Base-by-base conservation (phyloP, 2,797 vertebrate species). In the Lepilemur septentrionalis region DNA sequence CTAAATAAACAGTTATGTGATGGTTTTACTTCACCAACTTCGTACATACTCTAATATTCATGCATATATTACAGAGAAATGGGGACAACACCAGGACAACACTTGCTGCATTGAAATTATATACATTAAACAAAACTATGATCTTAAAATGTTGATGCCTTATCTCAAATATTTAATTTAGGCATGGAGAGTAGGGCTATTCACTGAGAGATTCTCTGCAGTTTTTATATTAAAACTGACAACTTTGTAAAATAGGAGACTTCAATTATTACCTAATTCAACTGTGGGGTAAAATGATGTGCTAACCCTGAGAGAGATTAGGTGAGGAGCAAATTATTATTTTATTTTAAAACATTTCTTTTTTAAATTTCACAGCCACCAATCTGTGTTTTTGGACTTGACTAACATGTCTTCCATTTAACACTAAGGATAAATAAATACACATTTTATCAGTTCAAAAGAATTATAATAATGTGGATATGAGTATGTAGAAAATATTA, bases 1-100 rank as follows among this genome's bases (percentile, higher is more conserved):
- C 6, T n/a, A 78, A 97, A 84, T 86, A 92, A 97, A 91, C 94
- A 89, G 63, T 89, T 92, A 43, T 50, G 32, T 80, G 63, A 63
- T 85, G 65, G 28, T 92, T 95, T 93, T 83, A 72, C 52, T 91
- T 80, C 89, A 35, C 48, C n/a, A 15, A 11, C 14, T 80, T 89
- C 80, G 17, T 65, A 59, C 48, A 28, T 80, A 63, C 23, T 90
- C 41, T 88, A 65, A 57, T 83, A 73, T 79, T 46, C 76, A 92
- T 91, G 28, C n/a, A 3, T 52, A 15, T 73, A 22, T 65, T 57
- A 48, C 73, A 72, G 84, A 94, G 72, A 91, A 75, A 65, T 23
- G 50, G 35, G 18, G 11, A 81, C 78, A 88, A 65, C 30, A 41
- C 43, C 46, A 57, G 46, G 46, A 5, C 46, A 79, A 41, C 65